These are phyloP conservation scores for Procambarus clarkii DNA, from an alignment of 1,140 invertebrate species.

Conservation along the genomic window DNA sequence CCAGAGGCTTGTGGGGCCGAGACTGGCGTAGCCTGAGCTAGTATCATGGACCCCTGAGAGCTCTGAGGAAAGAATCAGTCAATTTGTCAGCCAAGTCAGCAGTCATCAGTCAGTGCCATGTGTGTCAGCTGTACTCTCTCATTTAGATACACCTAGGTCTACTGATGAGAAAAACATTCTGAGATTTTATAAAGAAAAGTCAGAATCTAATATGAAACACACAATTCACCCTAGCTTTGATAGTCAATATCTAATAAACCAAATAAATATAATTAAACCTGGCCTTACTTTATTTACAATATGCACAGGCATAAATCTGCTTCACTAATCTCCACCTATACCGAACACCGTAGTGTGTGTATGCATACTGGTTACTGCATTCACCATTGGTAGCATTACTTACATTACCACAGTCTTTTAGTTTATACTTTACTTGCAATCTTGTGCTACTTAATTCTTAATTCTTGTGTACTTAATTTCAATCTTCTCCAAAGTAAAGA, in stretches of 20 bases:
- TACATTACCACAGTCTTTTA: too few species aligned
- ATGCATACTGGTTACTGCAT: not conserved
- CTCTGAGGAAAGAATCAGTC: slow-evolving; percentile 74
- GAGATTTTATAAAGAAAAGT: not conserved
- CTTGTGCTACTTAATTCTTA: too few species aligned
- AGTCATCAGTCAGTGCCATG: slow-evolving; percentile 51
- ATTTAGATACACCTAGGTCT: not conserved
- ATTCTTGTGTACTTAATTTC: too few species aligned
- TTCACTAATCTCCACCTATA: too few species aligned
- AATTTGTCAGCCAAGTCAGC: slow-evolving; percentile 46
- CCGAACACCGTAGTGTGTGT: not conserved
- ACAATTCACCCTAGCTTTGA: not conserved
- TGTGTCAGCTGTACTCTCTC: not conserved
- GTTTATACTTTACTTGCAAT: too few species aligned
- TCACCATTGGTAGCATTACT: too few species aligned
- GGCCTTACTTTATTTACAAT: too few species aligned
- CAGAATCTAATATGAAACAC: not conserved
- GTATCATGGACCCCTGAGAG: slow-evolving; percentile 77
- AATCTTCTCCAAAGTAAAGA: too few species aligned
- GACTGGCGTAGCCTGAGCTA: slow-evolving; percentile 76
- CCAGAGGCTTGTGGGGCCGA: slow-evolving; percentile 61
- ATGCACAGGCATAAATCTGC: too few species aligned
- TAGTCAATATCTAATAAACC: not conserved
- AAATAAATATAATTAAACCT: too few species aligned
- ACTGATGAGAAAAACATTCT: not conserved